Percentiles rank a stretch among this genome's conserved stretches.
Evolutionary conservation across 2,888 invertebrate genomes (phyloP).

Genomic region (Anoplius nigerrimus): DNA sequence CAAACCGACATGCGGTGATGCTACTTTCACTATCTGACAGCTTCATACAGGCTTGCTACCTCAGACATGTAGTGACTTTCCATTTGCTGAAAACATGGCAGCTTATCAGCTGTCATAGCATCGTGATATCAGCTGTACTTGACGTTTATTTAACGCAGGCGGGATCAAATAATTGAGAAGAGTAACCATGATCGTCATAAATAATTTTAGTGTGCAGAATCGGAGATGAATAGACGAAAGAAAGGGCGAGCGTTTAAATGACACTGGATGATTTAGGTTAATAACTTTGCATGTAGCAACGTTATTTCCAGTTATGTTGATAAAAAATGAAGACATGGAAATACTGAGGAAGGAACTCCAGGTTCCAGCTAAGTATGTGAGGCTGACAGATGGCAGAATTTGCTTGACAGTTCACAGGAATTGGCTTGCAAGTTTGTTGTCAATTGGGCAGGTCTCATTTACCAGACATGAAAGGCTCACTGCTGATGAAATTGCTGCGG

Average conservation of each 20-base stretch:
- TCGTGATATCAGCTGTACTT: slow-evolving; percentile 1
- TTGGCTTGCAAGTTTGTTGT: slow-evolving; percentile 75
- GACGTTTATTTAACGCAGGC: neutral
- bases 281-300: no score
- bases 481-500: slow-evolving; percentile 76
- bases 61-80: no score
- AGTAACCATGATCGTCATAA: neutral
- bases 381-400: slow-evolving; percentile 64
- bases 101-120: neutral
- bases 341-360: slow-evolving; percentile 83
- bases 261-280: no score
- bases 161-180: neutral
- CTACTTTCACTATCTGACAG: no score
- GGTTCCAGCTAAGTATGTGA: slow-evolving; percentile 79
- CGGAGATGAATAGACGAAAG: slow-evolving; percentile 2
- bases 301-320: neutral
- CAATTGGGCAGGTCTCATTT: slow-evolving; percentile 67
- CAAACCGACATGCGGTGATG: no score
- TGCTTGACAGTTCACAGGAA: slow-evolving; percentile 73
- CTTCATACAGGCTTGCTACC: no score
- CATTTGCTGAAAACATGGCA: neutral
- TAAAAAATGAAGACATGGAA: slow-evolving; percentile 77
- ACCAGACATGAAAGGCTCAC: slow-evolving; percentile 74
- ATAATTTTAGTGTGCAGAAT: neutral
- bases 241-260: no score